Evolutionary conservation across 2,888 invertebrate genomes (phyloP), one percentile per base, ranked within the genome.

Genomic region (Drosophila niveifrons): DNA sequence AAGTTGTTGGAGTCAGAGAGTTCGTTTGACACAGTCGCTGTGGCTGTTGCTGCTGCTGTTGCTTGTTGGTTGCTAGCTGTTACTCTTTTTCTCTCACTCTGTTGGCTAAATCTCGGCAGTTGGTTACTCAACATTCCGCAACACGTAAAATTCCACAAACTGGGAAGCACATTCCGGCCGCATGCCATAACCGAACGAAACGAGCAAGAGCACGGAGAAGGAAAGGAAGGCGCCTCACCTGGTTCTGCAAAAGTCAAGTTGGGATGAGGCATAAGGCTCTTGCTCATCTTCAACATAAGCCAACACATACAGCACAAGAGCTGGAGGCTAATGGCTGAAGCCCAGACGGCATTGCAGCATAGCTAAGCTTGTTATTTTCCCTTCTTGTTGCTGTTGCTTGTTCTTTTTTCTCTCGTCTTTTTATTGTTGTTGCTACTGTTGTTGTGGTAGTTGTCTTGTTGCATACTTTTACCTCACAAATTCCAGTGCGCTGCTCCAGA

Each of bases 381-480:
- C 47, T 62, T 47, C 52, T 46, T 59, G 50, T 41, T 56, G 55
- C 36, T 43, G 58, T 51, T 66, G 31, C 48, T 48, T 63, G 44
- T 47, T 62, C 44, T 11, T 34, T 10, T 36, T 36, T 36, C 23
- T 65, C 56, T 28, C 9, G 56, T 51, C 47, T 61, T 51, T n/a
- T 31, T 55, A 43, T 31, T 56, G 48, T 29, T 56, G 58, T 28
- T 36, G 36, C 31, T 57, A 6, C 44, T 72, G 62, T 36, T 47
- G 43, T 18, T 64, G 50, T 36, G 74, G 66, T 62, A 74, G 61
- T 58, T 82, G 85, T 78, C 69, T 62, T 76, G 63, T 58, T 79
- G 88, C 83, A 85, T 83, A 82, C 74, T 85, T 85, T 88, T 34
- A 71, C 75, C 66, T 72, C 72, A 74, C 63, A 69, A 88, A 88